Percentiles rank a stretch among this genome's conserved stretches.
These are phyloP conservation scores for Pseudopipra pipra DNA, from an alignment of 2,113 vertebrate genomes.

Conservation along the genomic window DNA sequence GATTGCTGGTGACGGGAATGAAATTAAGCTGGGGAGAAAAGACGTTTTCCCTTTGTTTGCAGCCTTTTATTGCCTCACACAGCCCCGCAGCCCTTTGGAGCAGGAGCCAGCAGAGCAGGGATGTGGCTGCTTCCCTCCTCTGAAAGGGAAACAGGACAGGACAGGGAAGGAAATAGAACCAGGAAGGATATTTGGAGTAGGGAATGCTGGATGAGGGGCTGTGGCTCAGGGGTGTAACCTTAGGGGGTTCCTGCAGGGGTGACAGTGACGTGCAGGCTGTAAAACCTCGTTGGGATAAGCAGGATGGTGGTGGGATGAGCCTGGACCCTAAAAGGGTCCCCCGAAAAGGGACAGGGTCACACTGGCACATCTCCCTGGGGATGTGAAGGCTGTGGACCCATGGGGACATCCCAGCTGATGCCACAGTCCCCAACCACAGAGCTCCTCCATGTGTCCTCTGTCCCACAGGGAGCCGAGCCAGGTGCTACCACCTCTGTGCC, in stretches of 20 bases:
- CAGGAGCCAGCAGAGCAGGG: background rate
- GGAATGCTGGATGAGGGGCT: background rate
- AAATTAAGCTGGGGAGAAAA: background rate
- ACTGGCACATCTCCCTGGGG: background rate
- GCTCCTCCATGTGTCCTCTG: background rate
- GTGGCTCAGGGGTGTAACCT: background rate
- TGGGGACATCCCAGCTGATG: background rate
- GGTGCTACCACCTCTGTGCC: background rate
- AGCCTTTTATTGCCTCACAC: background rate
- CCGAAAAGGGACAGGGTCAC: background rate
- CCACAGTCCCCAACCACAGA: rapidly evolving
- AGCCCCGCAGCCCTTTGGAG: background rate
- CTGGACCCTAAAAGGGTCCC: background rate
- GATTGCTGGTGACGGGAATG: background rate
- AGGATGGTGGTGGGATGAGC: background rate
- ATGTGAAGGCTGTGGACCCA: background rate
- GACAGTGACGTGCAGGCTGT: background rate
- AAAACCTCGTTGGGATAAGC: background rate
- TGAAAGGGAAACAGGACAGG: background rate
- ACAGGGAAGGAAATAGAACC: background rate
- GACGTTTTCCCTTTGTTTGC: background rate
- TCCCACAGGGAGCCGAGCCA: background rate
- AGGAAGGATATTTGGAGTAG: background rate
- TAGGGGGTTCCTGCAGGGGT: background rate
- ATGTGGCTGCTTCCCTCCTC: background rate